Evolutionary conservation across 30 jellyfish, hydroid and myxozoan genomes (phyloP).

Genomic region (Cassiopea xamachana): DNA sequence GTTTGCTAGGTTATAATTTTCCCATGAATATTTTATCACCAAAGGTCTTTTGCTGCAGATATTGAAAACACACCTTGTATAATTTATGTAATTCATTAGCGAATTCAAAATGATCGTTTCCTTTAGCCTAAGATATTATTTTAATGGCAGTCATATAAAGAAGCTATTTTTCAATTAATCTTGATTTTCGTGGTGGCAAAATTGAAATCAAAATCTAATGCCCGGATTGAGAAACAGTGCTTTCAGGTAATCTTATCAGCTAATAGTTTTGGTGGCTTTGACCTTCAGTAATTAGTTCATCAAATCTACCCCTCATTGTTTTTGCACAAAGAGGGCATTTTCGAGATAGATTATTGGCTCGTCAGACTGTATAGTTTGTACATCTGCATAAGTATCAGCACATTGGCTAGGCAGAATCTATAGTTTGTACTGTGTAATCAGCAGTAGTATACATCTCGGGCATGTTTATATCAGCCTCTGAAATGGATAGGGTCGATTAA

Average conservation of each 20-base stretch:
- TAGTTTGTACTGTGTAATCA: no score
- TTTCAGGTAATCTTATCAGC: conserved; percentile 32
- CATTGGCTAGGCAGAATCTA: no score
- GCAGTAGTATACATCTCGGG: no score
- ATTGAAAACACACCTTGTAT: background rate
- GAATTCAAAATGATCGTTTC: background rate
- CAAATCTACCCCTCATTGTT: conserved; percentile 6
- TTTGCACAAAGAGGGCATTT: background rate
- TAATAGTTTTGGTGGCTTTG: background rate
- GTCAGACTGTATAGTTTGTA: background rate
- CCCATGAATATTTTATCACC: background rate
- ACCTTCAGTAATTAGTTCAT: background rate
- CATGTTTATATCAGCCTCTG: no score
- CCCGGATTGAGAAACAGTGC: conserved; percentile 42
- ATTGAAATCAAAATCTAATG: background rate
- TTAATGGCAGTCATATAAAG: background rate
- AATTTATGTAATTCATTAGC: background rate
- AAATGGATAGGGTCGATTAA: no score
- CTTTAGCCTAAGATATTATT: background rate
- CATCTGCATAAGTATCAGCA: no score
- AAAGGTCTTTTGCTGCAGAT: background rate
- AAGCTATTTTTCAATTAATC: background rate
- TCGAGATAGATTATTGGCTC: background rate
- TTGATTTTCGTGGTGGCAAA: background rate
- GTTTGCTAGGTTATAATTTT: no score